phyloP scores from a whole-genome alignment of 2,797 vertebrate genomes.

The Simalia tracyae region DNA sequence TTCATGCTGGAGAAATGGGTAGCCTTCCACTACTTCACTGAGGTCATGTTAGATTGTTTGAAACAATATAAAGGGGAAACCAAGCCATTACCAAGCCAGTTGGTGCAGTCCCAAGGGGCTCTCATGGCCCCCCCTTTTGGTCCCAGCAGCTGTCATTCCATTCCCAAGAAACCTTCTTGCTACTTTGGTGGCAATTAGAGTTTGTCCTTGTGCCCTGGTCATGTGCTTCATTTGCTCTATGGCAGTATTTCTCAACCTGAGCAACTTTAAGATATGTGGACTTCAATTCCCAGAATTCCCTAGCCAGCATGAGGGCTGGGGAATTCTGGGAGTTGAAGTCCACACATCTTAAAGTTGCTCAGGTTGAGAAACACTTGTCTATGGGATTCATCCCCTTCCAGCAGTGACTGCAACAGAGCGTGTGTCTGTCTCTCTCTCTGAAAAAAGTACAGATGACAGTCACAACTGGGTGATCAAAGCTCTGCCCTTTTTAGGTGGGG shows the following conservation, averaged over 20 bases:
- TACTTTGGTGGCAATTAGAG: not conserved
- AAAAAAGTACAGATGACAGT: not conserved
- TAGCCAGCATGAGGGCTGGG: not conserved
- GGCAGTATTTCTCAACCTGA: not conserved
- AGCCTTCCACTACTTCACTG: not conserved
- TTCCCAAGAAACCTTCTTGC: not conserved
- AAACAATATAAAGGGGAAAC: not conserved
- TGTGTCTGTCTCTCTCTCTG: not conserved
- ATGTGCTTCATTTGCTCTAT: not conserved
- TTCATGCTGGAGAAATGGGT: not conserved
- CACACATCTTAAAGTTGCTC: too few species aligned
- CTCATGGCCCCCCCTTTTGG: not conserved
- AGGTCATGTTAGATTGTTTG: not conserved
- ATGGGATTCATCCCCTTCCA: not conserved
- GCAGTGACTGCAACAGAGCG: not conserved
- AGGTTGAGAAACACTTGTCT: not conserved
- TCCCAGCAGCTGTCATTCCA: not conserved
- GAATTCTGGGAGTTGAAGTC: too few species aligned
- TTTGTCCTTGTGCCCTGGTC: not conserved
- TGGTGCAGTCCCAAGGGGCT: not conserved
- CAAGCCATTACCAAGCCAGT: not conserved
- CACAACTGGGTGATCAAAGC: not conserved
- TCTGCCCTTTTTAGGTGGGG: not conserved
- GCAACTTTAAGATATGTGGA: not conserved
- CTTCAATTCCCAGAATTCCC: not conserved